Conservation (phyloP, 2,113 vertebrate species). For the Edolisoma coerulescens region DNA sequence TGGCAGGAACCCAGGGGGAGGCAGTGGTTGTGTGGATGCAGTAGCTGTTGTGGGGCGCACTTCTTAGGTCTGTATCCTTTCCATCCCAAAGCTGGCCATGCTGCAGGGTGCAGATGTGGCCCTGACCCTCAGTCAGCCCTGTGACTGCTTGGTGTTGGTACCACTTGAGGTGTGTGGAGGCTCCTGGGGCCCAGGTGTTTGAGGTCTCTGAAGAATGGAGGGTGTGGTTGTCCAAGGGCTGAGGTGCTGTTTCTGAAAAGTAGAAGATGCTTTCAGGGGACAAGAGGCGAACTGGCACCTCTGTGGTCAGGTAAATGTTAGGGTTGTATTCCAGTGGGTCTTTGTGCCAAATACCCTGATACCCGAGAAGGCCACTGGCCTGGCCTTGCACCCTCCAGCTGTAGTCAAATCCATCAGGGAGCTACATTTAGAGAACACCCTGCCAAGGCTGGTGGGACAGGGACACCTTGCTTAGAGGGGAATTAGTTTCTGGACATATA, state of each 20-base stretch:
- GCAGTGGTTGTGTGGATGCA: background rate
- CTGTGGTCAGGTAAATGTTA: conserved; percentile 11
- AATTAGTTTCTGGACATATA: background rate
- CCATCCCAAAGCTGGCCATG: background rate
- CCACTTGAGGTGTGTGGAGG: background rate
- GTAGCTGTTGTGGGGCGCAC: background rate
- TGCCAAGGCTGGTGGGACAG: background rate
- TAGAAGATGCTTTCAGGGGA: background rate
- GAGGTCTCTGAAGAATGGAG: background rate
- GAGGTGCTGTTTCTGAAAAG: background rate
- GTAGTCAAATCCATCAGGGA: conserved; percentile 8
- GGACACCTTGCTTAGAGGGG: background rate
- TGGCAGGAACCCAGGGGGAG: background rate
- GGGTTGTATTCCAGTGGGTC: background rate
- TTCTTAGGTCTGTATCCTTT: background rate
- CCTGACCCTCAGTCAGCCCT: background rate
- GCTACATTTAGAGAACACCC: background rate
- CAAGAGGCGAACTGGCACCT: background rate
- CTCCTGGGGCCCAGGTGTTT: background rate
- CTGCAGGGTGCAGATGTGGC: background rate
- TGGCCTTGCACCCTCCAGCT: background rate
- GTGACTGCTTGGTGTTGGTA: background rate
- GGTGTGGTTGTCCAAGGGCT: background rate
- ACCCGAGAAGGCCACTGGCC: conserved; percentile 24
- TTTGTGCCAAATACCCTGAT: background rate